Evolutionary conservation across 1,140 invertebrate species (phyloP), one percentile per base, ranked within the genome.

Genomic region (Mycetomoellerius zeteki): DNA sequence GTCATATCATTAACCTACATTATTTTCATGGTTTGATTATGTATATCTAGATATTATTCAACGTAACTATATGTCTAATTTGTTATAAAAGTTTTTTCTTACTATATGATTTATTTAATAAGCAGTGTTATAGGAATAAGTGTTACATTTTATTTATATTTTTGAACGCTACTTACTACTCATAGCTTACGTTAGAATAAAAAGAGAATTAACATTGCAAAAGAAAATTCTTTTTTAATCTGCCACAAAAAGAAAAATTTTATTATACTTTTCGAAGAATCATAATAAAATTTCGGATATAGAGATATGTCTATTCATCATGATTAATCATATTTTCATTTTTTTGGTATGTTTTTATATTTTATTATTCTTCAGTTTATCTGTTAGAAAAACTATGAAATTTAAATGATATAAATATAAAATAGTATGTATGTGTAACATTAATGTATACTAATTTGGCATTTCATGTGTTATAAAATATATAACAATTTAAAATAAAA

Each of bases 201-300:
- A 21, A 21, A 56, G 33, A 43, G 7, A 43, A 43, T 43, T 43
- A 10, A 43, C 37, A 50, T 14, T 50, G 54, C 52, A n/a, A 54
- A 19, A n/a, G 19, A 21, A 21, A 56, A 10, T n/a, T n/a, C 19
- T 7, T 56, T 56, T 10, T 21, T 21, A 50, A 65, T 33, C n/a
- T 47, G 2, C 1, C 10, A 7, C 0, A 56, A 52, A 47, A n/a
- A 5, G 7, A n/a, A 47, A 64, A 2, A n/a, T 47, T 21, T 50
- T 30, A 8, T 58, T 37, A 6, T 65, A 65, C 10, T 78, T 78
- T 64, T 78, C 16, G 1, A 43, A 10, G 14, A 16, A 2, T 47
- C 8, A 47, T 3, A 47, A 76, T 75, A 37, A 76, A 76, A 60
- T 60, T 16, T 50, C 1, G 27, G 71, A 73, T 8, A 76, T 50